Conservation (phyloP, 2,888 invertebrate genomes). For the Amblyjoppa proteus region DNA sequence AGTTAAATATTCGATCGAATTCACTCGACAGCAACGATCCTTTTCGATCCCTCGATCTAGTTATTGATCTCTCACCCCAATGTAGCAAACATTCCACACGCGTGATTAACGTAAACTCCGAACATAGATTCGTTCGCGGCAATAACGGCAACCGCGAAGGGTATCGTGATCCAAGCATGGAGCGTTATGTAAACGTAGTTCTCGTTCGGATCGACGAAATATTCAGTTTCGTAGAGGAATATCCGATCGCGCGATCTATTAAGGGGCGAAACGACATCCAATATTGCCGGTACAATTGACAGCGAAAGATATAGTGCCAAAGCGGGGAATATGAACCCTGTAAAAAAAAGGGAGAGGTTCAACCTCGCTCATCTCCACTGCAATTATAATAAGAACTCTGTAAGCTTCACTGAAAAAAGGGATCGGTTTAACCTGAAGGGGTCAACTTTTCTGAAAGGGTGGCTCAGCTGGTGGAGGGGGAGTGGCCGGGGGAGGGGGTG, state of each 20-base stretch:
- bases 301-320: constrained; percentile 52
- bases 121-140: constrained; percentile 63
- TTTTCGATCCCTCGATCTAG: too few species aligned
- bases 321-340: background rate
- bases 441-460: too few species aligned
- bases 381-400: background rate
- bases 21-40: too few species aligned
- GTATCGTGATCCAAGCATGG: constrained; percentile 65
- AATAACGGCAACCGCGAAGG: constrained; percentile 43
- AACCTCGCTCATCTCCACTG: too few species aligned
- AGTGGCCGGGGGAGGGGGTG: too few species aligned
- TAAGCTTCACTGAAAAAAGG: background rate
- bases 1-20: background rate
- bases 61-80: constrained; percentile 46
- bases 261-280: constrained; percentile 61
- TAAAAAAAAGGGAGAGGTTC: constrained; percentile 1
- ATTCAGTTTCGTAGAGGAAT: constrained; percentile 64
- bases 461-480: too few species aligned
- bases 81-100: constrained; percentile 58
- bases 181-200: constrained; percentile 58
- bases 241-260: constrained; percentile 61
- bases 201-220: constrained; percentile 60
- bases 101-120: constrained; percentile 62
- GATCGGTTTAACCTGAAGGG: too few species aligned
- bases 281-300: constrained; percentile 51